Evolutionary conservation across 2,797 vertebrate genomes (phyloP).

Genomic region (Leptodactylus fallax): DNA sequence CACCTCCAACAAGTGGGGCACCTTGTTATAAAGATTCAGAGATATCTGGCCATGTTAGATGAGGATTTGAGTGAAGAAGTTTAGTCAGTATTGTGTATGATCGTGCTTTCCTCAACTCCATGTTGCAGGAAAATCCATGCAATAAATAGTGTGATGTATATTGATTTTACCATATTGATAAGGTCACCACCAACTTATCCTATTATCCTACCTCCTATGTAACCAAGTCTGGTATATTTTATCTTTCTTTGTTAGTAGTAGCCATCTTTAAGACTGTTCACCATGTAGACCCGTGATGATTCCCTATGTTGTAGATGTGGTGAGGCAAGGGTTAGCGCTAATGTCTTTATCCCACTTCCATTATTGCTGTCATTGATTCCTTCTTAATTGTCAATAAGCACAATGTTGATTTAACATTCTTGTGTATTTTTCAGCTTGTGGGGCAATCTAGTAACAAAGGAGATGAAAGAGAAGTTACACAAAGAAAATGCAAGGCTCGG

Average conservation of each 20-base stretch:
- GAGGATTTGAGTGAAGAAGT: neutral
- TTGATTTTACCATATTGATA: neutral
- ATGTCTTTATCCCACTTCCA: neutral
- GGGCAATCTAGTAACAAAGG: slow-evolving; percentile 78
- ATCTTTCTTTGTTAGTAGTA: neutral
- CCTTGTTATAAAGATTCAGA: neutral
- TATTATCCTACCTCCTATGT: neutral
- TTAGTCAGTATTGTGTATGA: neutral
- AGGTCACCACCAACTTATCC: neutral
- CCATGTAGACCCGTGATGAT: neutral
- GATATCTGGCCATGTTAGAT: neutral
- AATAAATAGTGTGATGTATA: neutral
- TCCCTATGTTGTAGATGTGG: too few species aligned
- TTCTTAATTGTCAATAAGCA: neutral
- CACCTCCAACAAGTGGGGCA: too few species aligned
- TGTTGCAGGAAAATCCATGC: neutral
- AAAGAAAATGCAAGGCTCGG: slow-evolving; percentile 80
- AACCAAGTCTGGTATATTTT: neutral
- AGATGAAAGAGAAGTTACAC: slow-evolving; percentile 67
- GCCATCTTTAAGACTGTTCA: neutral
- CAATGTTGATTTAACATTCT: slow-evolving; percentile 46
- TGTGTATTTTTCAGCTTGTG: slow-evolving; percentile 80
- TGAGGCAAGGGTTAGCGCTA: neutral
- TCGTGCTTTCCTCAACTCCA: too few species aligned
- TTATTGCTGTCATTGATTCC: neutral